Base-by-base conservation (phyloP, 1,140 invertebrate species). In the Drosophila erecta region DNA sequence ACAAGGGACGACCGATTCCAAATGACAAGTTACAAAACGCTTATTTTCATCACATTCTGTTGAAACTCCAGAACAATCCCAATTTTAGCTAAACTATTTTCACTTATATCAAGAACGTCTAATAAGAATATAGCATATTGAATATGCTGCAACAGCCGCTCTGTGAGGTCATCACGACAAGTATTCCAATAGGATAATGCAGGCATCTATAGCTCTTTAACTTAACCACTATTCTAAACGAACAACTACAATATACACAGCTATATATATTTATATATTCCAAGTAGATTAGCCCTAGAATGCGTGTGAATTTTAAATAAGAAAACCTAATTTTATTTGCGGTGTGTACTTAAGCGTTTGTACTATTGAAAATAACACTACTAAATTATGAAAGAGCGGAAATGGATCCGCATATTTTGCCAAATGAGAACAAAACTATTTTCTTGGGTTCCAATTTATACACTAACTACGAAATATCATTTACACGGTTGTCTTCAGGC, bases 171-270 rank as follows among this genome's bases (percentile, higher is more conserved):
- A 69, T 58, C 76, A 79, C 61, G 51, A 24, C 73, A 66, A 87
- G 83, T 87, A 86, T 86, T 86, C 75, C 70, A 79, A 49, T 64
- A 76, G 50, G 67, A 74, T 67, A 77, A 73, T 81, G 58, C 73
- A 59, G 79, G 66, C 80, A 57, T 65, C 30, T 30, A 69, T 61
- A 64, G 61, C 58, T 65, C 44, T 33, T 40, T 44, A 49, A 35
- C 43, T 54, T 62, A 66, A 33, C 62, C 57, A 40, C 46, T 67
- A 62, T 35, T 65, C 35, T 65, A 41, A 17, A 61, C 58, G 59
- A 67, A 41, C 27, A 74, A 57, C 35, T 22, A 57, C 55, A 47
- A 55, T 77, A 77, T 64, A 50, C 27, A 53, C 37, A 55, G n/a
- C 35, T 56, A 12, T 38, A 62, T 65, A 73, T 65, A 67, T 73